Conservation (phyloP, 2,113 vertebrate species). For the Percina caprodes region DNA sequence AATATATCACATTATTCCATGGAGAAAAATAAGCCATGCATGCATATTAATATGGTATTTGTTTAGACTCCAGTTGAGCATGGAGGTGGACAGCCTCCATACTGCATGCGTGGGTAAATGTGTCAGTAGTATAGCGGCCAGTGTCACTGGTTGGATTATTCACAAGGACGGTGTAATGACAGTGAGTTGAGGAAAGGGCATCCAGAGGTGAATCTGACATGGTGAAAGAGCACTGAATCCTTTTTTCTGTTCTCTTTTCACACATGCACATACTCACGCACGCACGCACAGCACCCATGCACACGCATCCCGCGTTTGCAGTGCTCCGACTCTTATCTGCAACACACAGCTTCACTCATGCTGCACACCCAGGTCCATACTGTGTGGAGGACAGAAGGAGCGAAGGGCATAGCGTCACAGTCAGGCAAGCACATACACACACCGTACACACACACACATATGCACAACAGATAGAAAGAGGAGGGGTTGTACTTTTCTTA, state of each 20-base stretch:
- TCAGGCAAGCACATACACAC: slow-evolving; percentile 37
- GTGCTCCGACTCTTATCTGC: slow-evolving; percentile 71
- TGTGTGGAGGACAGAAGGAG: slow-evolving; percentile 65
- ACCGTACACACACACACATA: slow-evolving; percentile 25
- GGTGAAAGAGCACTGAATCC: slow-evolving; percentile 30
- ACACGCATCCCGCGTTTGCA: not conserved
- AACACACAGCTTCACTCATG: slow-evolving; percentile 69
- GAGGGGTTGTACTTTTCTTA: slow-evolving; percentile 49
- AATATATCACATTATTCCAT: slow-evolving; percentile 26
- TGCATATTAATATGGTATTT: slow-evolving; percentile 45
- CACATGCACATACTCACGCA: not conserved
- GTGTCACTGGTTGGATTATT: slow-evolving; percentile 73
- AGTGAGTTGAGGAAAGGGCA: slow-evolving; percentile 69
- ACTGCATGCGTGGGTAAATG: slow-evolving; percentile 23
- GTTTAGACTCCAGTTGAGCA: slow-evolving; percentile 27
- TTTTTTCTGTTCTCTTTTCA: slow-evolving; percentile 36
- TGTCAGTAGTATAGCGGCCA: slow-evolving; percentile 42
- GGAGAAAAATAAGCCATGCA: slow-evolving; percentile 22
- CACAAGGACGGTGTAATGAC: slow-evolving; percentile 70
- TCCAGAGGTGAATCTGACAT: slow-evolving; percentile 75
- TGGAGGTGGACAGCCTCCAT: not conserved
- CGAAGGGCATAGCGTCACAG: slow-evolving; percentile 59
- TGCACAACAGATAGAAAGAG: slow-evolving; percentile 43
- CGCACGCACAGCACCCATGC: not conserved
- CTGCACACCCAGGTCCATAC: slow-evolving; percentile 59